Base-by-base conservation (phyloP, 2,888 invertebrate genomes). In the Monopis laevigella region DNA sequence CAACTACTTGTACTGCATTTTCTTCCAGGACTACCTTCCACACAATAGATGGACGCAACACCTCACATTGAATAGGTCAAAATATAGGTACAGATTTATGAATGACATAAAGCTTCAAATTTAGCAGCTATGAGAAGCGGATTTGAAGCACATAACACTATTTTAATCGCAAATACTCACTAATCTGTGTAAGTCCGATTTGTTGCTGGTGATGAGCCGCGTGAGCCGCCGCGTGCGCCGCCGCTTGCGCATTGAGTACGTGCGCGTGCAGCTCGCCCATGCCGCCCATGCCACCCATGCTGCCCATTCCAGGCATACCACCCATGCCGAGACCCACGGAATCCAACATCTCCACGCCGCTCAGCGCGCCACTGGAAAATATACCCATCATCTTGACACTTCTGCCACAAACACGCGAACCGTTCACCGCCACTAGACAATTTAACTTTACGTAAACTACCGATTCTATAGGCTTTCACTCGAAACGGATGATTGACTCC, bases 291-390 rank as follows among this genome's bases (percentile, higher is more conserved):
- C 6, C 70, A 42, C 77, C 71, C 39, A 73, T 24, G 24, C 24
- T 24, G 24, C 10, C 6, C 10, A 5, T 24, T 6, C 6, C 10
- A 10, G 24, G 80, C 74, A 48, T 77, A 45, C 78, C 51, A 35
- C 44, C 44, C 41, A 46, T 73, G 66, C 72, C 64, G 5, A 40
- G 17, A 16, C 29, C 29, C 13, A 39, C 39, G 66, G 69, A 35
- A 65, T 65, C 40, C 51, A 65, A 58, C 29, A 68, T 58, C 13
- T 65, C 62, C 44, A 67, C 63, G 46, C 68, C 72, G 43, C 71
- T 72, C 63, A 85, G 80, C 57, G 84, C 83, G 54, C 85, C 85
- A 59, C 85, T 78, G 65, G 78, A 78, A 78, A 77, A 32, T 17
- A 17, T 13, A 32, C 32, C 32, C 32, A 32, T 17, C 32, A 32